A percentile compares a stretch with the other conserved stretches of the same genome.
phyloP scores from a whole-genome alignment of 2,888 invertebrate genomes.

The Lycaena phlaeas region DNA sequence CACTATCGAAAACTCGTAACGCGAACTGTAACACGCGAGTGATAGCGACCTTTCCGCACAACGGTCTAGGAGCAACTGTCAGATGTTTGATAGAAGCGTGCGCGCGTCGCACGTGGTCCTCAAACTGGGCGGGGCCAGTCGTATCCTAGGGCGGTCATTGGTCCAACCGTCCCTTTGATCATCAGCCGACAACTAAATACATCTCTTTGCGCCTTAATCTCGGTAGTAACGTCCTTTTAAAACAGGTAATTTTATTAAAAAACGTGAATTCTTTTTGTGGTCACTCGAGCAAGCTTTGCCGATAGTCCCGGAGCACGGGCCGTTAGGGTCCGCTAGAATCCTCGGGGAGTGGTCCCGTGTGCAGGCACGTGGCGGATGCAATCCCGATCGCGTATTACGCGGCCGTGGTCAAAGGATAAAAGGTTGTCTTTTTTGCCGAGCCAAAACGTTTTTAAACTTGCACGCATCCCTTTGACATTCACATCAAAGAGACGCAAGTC shows the following conservation, averaged over 20 bases:
- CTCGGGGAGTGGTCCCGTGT: slow-evolving; percentile 35
- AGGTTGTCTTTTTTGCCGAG: slow-evolving; percentile 35
- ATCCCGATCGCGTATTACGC: slow-evolving; percentile 40
- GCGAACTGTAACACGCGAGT: slow-evolving; percentile 13
- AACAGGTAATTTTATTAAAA: slow-evolving; percentile 71
- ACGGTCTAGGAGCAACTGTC: slow-evolving; percentile 44
- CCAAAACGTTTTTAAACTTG: slow-evolving; percentile 37
- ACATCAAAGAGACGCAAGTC: slow-evolving; percentile 32
- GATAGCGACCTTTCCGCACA: slow-evolving; percentile 22
- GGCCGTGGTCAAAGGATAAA: slow-evolving; percentile 54
- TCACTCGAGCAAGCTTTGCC: slow-evolving; percentile 49
- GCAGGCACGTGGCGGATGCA: slow-evolving; percentile 42
- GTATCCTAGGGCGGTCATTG: slow-evolving; percentile 38
- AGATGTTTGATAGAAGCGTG: slow-evolving; percentile 37
- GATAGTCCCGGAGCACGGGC: too few relatives aligned
- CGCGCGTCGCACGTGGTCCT: slow-evolving; percentile 68
- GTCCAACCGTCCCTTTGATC: slow-evolving; percentile 55
- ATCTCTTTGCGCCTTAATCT: slow-evolving; percentile 69
- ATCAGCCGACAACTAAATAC: slow-evolving; percentile 66
- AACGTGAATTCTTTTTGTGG: slow-evolving; percentile 61
- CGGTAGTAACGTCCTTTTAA: slow-evolving; percentile 71
- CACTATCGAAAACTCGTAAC: slow-evolving; percentile 3
- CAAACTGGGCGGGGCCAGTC: slow-evolving; percentile 43
- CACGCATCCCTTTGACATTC: slow-evolving; percentile 39
- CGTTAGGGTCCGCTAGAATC: slow-evolving; percentile 32